These are phyloP conservation scores for Acanthacorydalis orientalis DNA, from an alignment of 2,888 invertebrate species.

Conservation along the genomic window DNA sequence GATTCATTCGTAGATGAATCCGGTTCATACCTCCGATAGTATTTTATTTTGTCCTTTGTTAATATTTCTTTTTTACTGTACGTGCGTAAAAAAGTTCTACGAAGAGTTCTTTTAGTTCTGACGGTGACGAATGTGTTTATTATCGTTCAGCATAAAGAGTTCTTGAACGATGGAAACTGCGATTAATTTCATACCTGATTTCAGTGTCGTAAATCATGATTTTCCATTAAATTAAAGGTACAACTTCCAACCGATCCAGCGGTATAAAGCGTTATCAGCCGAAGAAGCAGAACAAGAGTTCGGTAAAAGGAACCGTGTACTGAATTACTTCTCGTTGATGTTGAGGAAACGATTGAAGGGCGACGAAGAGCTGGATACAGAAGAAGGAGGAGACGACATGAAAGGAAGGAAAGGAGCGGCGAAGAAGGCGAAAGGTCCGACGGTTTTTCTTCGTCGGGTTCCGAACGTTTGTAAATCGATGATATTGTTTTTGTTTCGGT, in stretches of 20 bases:
- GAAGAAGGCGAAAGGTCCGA: conserved; percentile 31
- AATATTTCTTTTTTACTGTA: too few species aligned
- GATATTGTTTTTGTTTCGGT: background rate
- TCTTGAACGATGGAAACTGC: too few species aligned
- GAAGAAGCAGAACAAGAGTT: conserved; percentile 99
- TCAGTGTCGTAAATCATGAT: conserved; percentile 12
- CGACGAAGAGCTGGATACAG: conserved; percentile 39
- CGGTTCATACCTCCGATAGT: too few species aligned
- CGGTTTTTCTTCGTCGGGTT: background rate
- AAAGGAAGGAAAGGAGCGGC: conserved; percentile 43
- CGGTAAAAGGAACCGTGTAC: conserved; percentile 81
- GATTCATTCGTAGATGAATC: too few species aligned
- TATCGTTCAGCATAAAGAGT: too few species aligned
- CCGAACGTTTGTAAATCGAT: conserved; percentile 10
- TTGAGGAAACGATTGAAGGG: conserved; percentile 71
- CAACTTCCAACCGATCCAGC: conserved; percentile 75
- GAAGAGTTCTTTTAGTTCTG: too few species aligned
- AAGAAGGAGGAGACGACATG: conserved; percentile 45
- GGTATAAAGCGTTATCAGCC: conserved; percentile 86
- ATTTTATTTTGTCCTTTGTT: too few species aligned
- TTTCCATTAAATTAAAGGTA: conserved; percentile 34
- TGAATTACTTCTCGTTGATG: conserved; percentile 94
- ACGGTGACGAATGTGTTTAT: too few species aligned
- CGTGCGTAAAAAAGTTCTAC: too few species aligned
- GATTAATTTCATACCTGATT: too few species aligned